Percentiles rank a stretch among this genome's conserved stretches.
phyloP scores from a whole-genome alignment of 2,797 vertebrate genomes.

The Cichlasoma orientale region DNA sequence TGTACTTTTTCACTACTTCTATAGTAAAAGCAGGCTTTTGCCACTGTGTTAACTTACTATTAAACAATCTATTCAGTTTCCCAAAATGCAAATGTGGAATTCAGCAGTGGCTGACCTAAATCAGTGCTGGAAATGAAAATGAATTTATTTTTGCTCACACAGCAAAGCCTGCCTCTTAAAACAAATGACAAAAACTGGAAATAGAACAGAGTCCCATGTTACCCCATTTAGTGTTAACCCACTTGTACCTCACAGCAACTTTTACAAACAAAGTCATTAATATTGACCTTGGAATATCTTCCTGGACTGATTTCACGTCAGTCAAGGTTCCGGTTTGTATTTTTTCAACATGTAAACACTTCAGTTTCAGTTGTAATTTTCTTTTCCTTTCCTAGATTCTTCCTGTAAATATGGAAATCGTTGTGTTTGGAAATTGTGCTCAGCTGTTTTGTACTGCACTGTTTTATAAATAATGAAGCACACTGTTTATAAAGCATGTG shows the following conservation, averaged over 20 bases:
- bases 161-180: neutral
- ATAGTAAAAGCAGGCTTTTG: neutral
- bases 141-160: neutral
- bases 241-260: neutral
- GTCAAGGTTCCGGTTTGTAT: conserved; percentile 21
- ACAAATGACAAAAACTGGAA: neutral
- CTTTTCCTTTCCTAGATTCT: conserved; percentile 24
- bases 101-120: neutral
- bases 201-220: neutral
- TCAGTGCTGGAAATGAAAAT: neutral
- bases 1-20: neutral
- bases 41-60: neutral
- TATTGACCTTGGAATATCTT: conserved; percentile 25
- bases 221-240: neutral
- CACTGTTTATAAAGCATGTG: conserved; percentile 74
- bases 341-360: conserved; percentile 26
- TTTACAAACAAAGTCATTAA: conserved; percentile 2
- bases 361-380: conserved; percentile 26
- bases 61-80: neutral
- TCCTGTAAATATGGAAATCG: conserved; percentile 58
- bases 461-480: conserved; percentile 69
- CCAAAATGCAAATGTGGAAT: neutral
- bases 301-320: conserved; percentile 10
- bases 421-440: conserved; percentile 64
- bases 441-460: conserved; percentile 71